A percentile compares a stretch with the other conserved stretches of the same genome.
Evolutionary conservation across 2,888 invertebrate species (phyloP).

Genomic region (Caenorhabditis sp.): DNA sequence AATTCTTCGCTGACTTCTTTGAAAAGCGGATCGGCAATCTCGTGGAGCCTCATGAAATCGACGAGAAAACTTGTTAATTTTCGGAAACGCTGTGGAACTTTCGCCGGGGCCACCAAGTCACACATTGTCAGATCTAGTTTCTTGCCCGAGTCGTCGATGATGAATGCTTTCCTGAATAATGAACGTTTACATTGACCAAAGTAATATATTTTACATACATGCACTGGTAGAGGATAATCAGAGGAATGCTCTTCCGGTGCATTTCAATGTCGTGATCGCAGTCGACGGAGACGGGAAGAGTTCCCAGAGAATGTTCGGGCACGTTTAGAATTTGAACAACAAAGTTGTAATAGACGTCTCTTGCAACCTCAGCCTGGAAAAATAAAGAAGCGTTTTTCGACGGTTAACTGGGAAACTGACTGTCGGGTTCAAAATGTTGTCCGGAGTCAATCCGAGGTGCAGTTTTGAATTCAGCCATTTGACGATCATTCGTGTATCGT

Average conservation of each 20-base stretch:
- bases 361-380: slow-evolving; percentile 37
- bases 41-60: slow-evolving; percentile 35
- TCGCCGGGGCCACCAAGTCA: slow-evolving; percentile 26
- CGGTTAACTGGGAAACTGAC: slow-evolving; percentile 19
- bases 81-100: background rate
- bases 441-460: slow-evolving; percentile 5
- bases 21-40: slow-evolving; percentile 19
- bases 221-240: slow-evolving; percentile 27
- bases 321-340: slow-evolving; percentile 19
- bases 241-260: slow-evolving; percentile 27
- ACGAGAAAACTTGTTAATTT: slow-evolving; percentile 20
- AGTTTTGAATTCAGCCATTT: slow-evolving; percentile 3
- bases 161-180: slow-evolving; percentile 45
- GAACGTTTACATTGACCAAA: background rate
- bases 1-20: slow-evolving; percentile 41
- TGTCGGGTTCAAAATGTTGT: slow-evolving; percentile 12
- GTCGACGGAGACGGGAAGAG: slow-evolving; percentile 23
- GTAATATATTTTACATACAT: slow-evolving; percentile 20
- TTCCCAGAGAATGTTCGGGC: slow-evolving; percentile 8
- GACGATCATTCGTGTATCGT: background rate
- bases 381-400: background rate
- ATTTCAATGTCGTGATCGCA: slow-evolving; percentile 18
- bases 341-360: slow-evolving; percentile 27
- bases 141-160: slow-evolving; percentile 20
- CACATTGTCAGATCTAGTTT: slow-evolving; percentile 48